Percentiles rank a stretch among this genome's conserved stretches.
Conservation (phyloP, 2,113 vertebrate genomes). For the Epinephelus lanceolatus region DNA sequence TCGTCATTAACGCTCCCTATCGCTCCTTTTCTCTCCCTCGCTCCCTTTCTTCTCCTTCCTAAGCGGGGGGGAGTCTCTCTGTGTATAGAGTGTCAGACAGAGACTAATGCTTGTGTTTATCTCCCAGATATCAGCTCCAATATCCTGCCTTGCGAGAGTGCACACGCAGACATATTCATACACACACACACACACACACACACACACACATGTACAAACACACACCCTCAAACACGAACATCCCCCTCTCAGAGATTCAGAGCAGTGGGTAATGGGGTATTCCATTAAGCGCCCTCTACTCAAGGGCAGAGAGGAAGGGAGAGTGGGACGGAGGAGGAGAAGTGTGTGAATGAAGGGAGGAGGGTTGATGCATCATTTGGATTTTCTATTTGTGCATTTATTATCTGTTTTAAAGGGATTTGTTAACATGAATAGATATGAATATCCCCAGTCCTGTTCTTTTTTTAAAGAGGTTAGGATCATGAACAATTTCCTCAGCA, state of each 20-base stretch:
- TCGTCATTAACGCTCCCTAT: constrained; percentile 71
- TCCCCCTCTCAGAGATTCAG: constrained; percentile 55
- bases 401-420: not conserved
- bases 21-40: constrained; percentile 51
- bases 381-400: not conserved
- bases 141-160: constrained; percentile 70
- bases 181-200: constrained; percentile 29
- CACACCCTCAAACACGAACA: constrained; percentile 48
- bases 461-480: not conserved
- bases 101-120: constrained; percentile 82
- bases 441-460: not conserved
- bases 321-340: constrained; percentile 24
- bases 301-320: constrained; percentile 70
- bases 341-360: constrained; percentile 33
- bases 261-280: constrained; percentile 71
- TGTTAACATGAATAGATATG: not conserved
- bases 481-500: not conserved
- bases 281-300: constrained; percentile 76
- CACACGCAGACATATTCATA: constrained; percentile 49
- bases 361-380: not conserved
- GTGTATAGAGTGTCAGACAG: constrained; percentile 75
- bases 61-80: constrained; percentile 38
- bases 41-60: constrained; percentile 56
- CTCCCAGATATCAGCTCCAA: constrained; percentile 76
- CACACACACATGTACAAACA: constrained; percentile 20